Base-by-base conservation (phyloP, 2,113 vertebrate genomes). In the Hydrochoerus hydrochaeris region DNA sequence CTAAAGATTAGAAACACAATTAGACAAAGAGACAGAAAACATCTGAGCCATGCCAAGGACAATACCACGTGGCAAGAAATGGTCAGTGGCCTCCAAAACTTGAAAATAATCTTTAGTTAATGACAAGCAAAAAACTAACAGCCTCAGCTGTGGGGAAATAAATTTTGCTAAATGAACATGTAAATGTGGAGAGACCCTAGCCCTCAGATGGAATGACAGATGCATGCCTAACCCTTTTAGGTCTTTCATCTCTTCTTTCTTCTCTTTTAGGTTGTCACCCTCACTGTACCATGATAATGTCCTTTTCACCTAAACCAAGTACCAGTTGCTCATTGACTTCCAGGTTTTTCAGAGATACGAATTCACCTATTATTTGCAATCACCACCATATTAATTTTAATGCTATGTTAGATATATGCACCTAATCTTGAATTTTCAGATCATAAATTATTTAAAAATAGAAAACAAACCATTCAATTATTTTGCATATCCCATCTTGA, bases 401-500 rank as follows among this genome's bases (percentile, higher is more conserved):
- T 84, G 5, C 58, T 78, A 82, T 88, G 10, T 73, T 65, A 88
- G 86, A 54, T 46, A 16, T 49, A 83, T 8, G 5, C 30, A 58
- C n/a, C 44, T 85, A 24, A 24, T 30, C 52, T 65, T 88, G 46
- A 91, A 77, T 91, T 77, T 65, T 83, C 63, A 88, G 52, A 82
- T 44, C 30, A 85, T 85, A 41, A 58, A 62, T 91, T 94, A 89
- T 58, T 95, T 85, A 41, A 90, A 97, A 90, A 67, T 57, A 84
- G n/a, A 78, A 95, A 80, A 84, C 24, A 82, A 32, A 35, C 28
- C 1, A 60, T 87, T 90, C 77, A 60, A 17, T 85, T 85, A 41
- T 38, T 90, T 92, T 90, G 38, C 44, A 57, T 46, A 89, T 67
- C 44, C 80, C 32, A 41, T 16, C 49, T 41, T 58, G 49, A 92